Conservation (phyloP, 2,113 vertebrate genomes). For the Ochotona curzoniae region DNA sequence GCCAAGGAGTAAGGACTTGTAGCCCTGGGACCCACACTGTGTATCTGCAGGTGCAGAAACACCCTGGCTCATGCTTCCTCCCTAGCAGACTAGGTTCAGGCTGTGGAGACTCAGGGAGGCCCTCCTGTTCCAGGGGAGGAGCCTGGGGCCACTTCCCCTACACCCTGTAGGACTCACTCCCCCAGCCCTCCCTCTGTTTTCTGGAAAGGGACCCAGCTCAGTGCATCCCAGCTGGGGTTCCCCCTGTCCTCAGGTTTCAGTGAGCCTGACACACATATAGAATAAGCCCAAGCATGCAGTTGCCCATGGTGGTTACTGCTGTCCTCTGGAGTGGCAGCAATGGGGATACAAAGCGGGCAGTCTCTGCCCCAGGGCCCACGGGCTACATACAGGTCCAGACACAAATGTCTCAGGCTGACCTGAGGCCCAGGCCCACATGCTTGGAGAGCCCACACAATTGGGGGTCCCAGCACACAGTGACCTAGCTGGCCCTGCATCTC, state of each 20-base stretch:
- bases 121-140: not conserved
- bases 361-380: not conserved
- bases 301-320: not conserved
- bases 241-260: not conserved
- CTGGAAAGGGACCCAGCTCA: not conserved
- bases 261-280: not conserved
- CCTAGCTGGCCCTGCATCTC: too few relatives aligned
- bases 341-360: not conserved
- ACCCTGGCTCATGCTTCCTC: not conserved
- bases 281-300: not conserved
- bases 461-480: not conserved
- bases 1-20: not conserved
- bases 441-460: not conserved
- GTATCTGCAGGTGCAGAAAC: not conserved
- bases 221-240: not conserved
- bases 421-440: not conserved
- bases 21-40: not conserved
- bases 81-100: not conserved
- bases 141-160: not conserved
- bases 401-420: constrained; percentile 31
- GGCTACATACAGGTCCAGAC: not conserved
- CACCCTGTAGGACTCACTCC: not conserved
- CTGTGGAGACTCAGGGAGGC: not conserved
- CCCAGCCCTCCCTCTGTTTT: not conserved
- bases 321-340: not conserved